Evolutionary conservation across 2,113 vertebrate species (phyloP).

Genomic region (Pyxicephalus adspersus): DNA sequence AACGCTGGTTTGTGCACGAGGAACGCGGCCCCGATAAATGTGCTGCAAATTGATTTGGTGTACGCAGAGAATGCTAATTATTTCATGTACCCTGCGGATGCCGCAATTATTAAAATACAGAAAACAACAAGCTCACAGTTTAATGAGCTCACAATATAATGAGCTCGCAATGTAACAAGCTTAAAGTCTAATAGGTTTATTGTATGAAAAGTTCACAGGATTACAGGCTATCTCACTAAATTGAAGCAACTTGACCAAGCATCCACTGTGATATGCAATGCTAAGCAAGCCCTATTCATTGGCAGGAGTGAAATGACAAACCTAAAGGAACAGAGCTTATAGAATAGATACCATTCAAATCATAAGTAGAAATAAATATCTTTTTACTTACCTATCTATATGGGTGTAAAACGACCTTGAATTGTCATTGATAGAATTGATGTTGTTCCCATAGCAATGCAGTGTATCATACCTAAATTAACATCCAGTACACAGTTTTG

Average conservation of each 20-base stretch:
- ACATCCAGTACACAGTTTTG: too few species aligned
- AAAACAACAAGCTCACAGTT: slow-evolving; percentile 32
- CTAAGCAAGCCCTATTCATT: background rate
- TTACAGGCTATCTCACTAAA: slow-evolving; percentile 4
- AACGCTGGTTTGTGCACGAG: slow-evolving; percentile 53
- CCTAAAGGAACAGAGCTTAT: too few species aligned
- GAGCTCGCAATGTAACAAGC: slow-evolving; percentile 20
- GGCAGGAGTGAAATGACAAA: too few species aligned
- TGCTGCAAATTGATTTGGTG: slow-evolving; percentile 55
- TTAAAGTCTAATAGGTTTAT: slow-evolving; percentile 1
- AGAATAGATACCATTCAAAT: too few species aligned
- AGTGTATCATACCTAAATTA: too few species aligned
- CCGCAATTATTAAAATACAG: slow-evolving; percentile 39
- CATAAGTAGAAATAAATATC: too few species aligned
- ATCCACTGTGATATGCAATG: background rate
- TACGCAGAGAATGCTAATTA: slow-evolving; percentile 47
- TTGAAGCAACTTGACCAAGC: background rate
- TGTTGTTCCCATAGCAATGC: too few species aligned
- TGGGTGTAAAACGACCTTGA: too few species aligned
- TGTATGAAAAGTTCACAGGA: background rate
- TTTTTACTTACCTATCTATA: too few species aligned
- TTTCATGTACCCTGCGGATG: slow-evolving; percentile 40
- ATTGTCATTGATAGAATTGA: too few species aligned
- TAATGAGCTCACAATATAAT: slow-evolving; percentile 36
- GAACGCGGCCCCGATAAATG: slow-evolving; percentile 54